phyloP scores from a whole-genome alignment of 1,140 invertebrate genomes.

The Chionoecetes opilio region DNA sequence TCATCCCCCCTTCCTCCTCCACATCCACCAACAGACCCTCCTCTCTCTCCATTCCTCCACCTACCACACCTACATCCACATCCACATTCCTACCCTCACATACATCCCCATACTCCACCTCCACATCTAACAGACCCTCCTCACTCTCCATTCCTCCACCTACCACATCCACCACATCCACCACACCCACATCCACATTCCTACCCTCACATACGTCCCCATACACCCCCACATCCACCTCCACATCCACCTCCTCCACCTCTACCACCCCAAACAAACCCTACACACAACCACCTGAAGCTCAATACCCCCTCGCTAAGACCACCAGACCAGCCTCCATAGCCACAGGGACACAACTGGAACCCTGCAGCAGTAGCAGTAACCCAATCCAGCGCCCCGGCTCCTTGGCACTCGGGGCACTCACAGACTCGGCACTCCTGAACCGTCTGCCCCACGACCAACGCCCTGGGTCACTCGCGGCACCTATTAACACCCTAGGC shows the following conservation, averaged over 20 bases:
- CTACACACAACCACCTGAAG: neutral
- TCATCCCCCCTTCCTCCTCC: neutral
- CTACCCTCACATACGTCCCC: neutral
- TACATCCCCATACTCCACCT: neutral
- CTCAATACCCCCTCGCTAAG: neutral
- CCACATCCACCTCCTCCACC: neutral
- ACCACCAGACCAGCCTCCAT: constrained; percentile 68
- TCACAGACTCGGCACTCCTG: constrained; percentile 64
- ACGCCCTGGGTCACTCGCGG: constrained; percentile 80
- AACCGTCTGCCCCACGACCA: constrained; percentile 68
- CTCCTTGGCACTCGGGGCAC: constrained; percentile 66
- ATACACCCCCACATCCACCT: neutral
- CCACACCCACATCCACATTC: no score
- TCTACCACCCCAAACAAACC: neutral
- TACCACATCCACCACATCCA: neutral
- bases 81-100: constrained; percentile 10
- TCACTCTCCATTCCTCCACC: no score
- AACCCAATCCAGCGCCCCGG: constrained; percentile 57
- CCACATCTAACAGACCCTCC: no score
- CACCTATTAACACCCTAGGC: constrained; percentile 79
- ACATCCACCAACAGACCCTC: neutral
- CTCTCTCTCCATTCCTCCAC: neutral
- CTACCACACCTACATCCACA: neutral
- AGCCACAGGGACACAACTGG: constrained; percentile 66
- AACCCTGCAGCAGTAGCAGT: neutral